These are phyloP conservation scores for Melipona bicolor DNA, from an alignment of 2,888 invertebrate genomes.

Conservation along the genomic window DNA sequence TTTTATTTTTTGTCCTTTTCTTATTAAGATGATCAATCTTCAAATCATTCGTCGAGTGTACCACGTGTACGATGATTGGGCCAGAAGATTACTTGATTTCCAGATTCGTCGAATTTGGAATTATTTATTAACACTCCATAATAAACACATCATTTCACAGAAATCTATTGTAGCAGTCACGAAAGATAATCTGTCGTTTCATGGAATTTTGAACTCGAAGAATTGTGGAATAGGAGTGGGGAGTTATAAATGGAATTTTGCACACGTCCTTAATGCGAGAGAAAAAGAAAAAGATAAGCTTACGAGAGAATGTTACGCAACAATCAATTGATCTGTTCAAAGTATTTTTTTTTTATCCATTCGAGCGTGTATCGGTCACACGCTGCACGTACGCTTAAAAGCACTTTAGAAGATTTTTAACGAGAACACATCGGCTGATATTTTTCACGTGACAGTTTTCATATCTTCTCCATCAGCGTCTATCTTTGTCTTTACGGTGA, in stretches of 20 bases:
- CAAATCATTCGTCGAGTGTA: too few species aligned
- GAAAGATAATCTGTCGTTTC: too few species aligned
- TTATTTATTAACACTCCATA: too few species aligned
- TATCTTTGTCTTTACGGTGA: neutral
- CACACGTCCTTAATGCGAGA: neutral
- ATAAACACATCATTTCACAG: too few species aligned
- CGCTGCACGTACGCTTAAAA: neutral
- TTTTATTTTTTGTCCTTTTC: too few species aligned
- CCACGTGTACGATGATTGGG: too few species aligned
- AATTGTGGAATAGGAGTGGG: neutral
- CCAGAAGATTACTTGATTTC: too few species aligned
- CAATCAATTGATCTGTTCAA: neutral
- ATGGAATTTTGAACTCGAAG: too few species aligned
- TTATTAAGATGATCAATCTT: too few species aligned
- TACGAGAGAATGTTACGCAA: neutral
- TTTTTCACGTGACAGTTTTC: neutral
- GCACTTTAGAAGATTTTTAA: neutral
- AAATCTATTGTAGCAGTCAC: too few species aligned
- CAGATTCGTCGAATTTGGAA: too few species aligned
- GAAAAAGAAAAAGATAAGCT: neutral
- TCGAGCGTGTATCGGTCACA: neutral
- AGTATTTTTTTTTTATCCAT: neutral
- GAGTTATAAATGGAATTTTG: neutral
- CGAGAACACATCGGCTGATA: neutral
- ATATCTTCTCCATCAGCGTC: slow-evolving; percentile 5